These are phyloP conservation scores for Asbolus verrucosus DNA, from an alignment of 1,140 invertebrate genomes.

Conservation along the genomic window DNA sequence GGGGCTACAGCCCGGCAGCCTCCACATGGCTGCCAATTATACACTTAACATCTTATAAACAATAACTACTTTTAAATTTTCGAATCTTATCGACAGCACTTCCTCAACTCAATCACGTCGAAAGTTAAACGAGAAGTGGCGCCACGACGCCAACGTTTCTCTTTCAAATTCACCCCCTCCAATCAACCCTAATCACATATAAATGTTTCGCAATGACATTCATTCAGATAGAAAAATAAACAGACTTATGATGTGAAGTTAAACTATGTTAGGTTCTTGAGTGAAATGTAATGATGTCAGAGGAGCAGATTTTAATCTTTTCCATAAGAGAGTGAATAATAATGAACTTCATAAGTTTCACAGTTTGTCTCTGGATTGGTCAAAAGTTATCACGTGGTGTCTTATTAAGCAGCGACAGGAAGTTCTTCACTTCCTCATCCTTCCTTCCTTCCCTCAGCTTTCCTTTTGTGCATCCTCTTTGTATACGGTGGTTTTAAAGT, in stretches of 20 bases:
- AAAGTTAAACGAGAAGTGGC: conserved; percentile 44
- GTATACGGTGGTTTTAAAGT: conserved; percentile 10
- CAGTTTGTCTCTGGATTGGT: conserved; percentile 10
- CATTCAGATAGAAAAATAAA: conserved; percentile 1
- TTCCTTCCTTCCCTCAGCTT: conserved; percentile 24
- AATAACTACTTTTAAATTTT: conserved; percentile 16
- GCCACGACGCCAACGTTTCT: conserved; percentile 42
- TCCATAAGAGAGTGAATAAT: too few species aligned
- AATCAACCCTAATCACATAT: conserved; percentile 6
- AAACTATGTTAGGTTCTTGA: not conserved
- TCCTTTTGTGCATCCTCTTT: conserved; percentile 19
- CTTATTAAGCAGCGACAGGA: conserved; percentile 16
- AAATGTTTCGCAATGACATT: conserved; percentile 3
- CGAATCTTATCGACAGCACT: not conserved
- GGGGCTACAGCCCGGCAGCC: conserved; percentile 63
- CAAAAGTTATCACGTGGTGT: conserved; percentile 2
- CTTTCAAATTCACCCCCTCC: conserved; percentile 43
- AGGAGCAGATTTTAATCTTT: too few species aligned
- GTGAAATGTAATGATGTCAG: too few species aligned
- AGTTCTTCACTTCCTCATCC: conserved; percentile 7
- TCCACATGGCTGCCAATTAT: conserved; percentile 63
- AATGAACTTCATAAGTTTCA: too few species aligned
- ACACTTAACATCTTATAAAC: conserved; percentile 53
- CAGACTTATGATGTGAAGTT: conserved; percentile 4
- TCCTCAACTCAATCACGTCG: conserved; percentile 27